Evolutionary conservation across 2,888 invertebrate genomes (phyloP).

Genomic region (Rhagium mordax): DNA sequence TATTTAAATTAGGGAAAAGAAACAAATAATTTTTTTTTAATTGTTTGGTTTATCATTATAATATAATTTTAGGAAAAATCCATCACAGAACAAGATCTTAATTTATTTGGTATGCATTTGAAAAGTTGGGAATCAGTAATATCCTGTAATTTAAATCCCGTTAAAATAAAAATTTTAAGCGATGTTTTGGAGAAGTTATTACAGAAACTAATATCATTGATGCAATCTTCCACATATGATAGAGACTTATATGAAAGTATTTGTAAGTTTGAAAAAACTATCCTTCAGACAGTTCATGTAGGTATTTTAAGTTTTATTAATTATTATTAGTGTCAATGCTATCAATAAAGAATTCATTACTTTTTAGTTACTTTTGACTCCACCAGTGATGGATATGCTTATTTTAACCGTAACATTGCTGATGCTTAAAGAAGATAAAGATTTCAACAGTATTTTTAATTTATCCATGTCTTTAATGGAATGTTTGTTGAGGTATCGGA

Average conservation of each 20-base stretch:
- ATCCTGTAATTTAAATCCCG: constrained; percentile 60
- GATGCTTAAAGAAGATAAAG: constrained; percentile 43
- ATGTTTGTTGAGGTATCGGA: constrained; percentile 62
- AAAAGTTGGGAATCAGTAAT: constrained; percentile 62
- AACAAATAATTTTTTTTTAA: too few species aligned
- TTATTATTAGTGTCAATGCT: constrained; percentile 18
- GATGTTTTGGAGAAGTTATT: constrained; percentile 58
- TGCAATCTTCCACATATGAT: constrained; percentile 47
- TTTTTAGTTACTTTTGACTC: constrained; percentile 62
- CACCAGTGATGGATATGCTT: constrained; percentile 60
- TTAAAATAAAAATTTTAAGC: constrained; percentile 60
- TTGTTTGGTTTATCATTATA: not conserved
- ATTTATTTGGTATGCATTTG: constrained; percentile 49
- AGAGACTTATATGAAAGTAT: constrained; percentile 56
- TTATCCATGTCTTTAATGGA: constrained; percentile 60
- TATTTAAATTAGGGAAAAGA: too few species aligned
- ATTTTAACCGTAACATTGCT: constrained; percentile 57
- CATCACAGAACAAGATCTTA: constrained; percentile 41
- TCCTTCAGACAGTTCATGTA: constrained; percentile 63
- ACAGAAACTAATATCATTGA: constrained; percentile 51
- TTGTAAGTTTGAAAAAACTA: constrained; percentile 58
- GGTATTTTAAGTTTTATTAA: constrained; percentile 43
- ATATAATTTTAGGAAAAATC: constrained; percentile 44
- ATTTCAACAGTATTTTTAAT: constrained; percentile 57
- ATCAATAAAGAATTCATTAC: constrained; percentile 11